Evolutionary conservation across 1,140 invertebrate genomes (phyloP), one percentile per base, ranked within the genome.

Genomic region (Cataglyphis hispanica): DNA sequence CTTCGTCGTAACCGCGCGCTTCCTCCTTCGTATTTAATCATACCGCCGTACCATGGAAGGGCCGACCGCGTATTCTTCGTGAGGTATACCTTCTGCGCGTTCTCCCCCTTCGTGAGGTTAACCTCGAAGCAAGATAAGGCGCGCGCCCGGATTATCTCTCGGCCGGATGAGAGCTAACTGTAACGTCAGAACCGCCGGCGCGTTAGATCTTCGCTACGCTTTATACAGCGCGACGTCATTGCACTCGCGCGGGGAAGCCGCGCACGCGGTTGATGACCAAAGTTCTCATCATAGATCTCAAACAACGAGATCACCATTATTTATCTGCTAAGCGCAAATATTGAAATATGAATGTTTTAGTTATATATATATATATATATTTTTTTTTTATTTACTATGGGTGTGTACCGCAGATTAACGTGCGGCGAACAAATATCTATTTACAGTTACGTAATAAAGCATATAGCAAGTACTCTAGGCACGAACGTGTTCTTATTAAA

Each of bases 11-110:
- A 89, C 58, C 76, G 72, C 76, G 72, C 66, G 61, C 40, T 81
- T 87, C 83, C 87, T 85, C 74, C 60, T 80, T 67, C 53, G 77
- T 84, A 86, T 87, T 90, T 86, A 89, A 87, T 90, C 86, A 58
- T 46, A 50, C 50, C 70, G 58, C 58, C 60, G 1, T 53, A 72
- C n/a, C 40, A 40, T 31, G 40, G 67, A 27, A 60, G 16, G 56
- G 40, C 63, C 50, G 74, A 46, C 58, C 61, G 60, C 75, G 85
- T 60, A 64, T 16, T 27, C 67, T 31, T 63, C 75, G 67, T 69
- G n/a, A n/a, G n/a, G 84, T 50, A 31, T 22, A 67, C 46, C 75
- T 69, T 76, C 72, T 13, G 25, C 76, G 46, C 69, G 77, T 87
- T 72, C 64, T 3, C 31, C 31, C 70, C 53, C 70, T 60, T 53